A percentile compares a stretch with the other conserved stretches of the same genome.
Conservation (phyloP, 2,797 vertebrate genomes). For the Sorex maritimensis region DNA sequence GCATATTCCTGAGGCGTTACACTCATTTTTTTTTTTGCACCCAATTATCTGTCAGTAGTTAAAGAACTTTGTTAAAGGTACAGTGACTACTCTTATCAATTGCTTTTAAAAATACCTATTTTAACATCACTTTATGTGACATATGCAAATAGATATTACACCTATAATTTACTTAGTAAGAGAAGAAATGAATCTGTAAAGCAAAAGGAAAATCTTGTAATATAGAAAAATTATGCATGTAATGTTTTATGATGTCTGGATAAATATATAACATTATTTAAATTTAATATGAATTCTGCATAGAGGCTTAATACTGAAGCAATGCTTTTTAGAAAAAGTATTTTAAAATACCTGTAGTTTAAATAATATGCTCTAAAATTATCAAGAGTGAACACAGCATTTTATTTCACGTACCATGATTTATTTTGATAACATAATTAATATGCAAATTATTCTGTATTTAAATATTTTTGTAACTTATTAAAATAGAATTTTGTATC, state of each 20-base stretch:
- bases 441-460: neutral
- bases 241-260: neutral
- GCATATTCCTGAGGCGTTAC: neutral
- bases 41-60: neutral
- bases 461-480: neutral
- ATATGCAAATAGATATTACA: neutral
- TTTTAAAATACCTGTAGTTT: neutral
- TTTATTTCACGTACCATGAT: accelerated
- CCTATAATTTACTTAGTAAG: neutral
- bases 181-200: neutral
- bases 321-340: neutral
- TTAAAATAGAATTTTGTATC: neutral
- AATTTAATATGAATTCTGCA: neutral
- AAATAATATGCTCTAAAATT: neutral
- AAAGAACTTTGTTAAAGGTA: neutral
- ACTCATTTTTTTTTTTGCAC: neutral
- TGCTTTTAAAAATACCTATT: neutral
- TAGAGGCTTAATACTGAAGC: neutral
- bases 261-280: neutral
- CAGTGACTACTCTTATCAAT: neutral
- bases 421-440: neutral
- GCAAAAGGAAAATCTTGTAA: neutral
- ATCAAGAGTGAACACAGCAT: neutral
- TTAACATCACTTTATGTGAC: neutral
- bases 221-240: neutral